Percentiles rank a stretch among this genome's conserved stretches.
Conservation (phyloP, 2,113 vertebrate species). For the Rhynchomys soricoides region DNA sequence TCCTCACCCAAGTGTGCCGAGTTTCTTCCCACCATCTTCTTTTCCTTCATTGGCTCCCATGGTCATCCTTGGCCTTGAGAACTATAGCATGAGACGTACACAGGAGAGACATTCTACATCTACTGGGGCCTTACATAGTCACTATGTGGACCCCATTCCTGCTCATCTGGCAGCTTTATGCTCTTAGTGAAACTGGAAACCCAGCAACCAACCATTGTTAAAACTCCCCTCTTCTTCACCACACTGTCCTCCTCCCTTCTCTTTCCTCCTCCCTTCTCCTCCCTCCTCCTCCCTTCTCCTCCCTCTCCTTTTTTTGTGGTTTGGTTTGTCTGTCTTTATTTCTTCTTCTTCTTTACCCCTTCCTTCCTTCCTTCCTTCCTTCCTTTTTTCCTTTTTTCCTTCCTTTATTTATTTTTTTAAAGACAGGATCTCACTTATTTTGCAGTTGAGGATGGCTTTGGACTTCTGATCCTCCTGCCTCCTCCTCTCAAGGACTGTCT, state of each 20-base stretch:
- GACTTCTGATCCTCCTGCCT: background rate
- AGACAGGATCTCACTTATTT: background rate
- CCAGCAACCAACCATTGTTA: background rate
- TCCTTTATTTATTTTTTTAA: background rate
- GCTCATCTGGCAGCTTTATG: background rate
- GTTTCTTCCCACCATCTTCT: background rate
- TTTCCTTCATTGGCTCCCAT: background rate
- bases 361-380: background rate
- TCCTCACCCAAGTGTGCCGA: background rate
- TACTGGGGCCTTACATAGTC: fast-evolving
- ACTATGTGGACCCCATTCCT: fast-evolving
- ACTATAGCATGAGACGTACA: background rate
- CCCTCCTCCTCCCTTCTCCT: background rate
- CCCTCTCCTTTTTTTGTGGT: background rate
- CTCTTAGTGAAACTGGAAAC: background rate
- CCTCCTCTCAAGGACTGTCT: background rate
- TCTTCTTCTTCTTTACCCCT: background rate
- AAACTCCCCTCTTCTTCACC: background rate
- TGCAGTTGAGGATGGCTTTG: background rate
- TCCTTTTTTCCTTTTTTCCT: background rate
- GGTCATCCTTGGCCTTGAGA: background rate
- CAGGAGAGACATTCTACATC: background rate
- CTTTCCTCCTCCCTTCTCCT: background rate
- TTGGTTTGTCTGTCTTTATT: background rate
- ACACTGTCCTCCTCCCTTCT: background rate